Evolutionary conservation across 2,113 vertebrate genomes (phyloP).

Genomic region (Isichthys henryi): DNA sequence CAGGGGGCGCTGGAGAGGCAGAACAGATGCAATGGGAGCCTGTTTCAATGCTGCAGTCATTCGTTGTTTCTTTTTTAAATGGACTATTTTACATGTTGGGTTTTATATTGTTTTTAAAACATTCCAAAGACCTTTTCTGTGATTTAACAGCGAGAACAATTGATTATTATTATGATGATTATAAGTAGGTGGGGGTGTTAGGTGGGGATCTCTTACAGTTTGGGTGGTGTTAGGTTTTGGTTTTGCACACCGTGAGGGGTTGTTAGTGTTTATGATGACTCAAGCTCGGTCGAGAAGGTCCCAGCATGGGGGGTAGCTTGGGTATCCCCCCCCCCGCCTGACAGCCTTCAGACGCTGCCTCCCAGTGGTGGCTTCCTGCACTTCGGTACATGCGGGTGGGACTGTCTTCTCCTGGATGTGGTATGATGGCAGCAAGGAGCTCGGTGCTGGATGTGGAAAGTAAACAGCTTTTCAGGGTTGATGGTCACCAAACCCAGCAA

Average conservation of each 20-base stretch:
- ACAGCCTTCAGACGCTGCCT: neutral
- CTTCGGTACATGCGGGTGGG: neutral
- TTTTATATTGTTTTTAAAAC: slow-evolving; percentile 45
- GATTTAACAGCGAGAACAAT: slow-evolving; percentile 16
- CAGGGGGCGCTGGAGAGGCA: too few relatives aligned
- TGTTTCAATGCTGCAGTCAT: slow-evolving; percentile 42
- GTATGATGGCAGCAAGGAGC: neutral
- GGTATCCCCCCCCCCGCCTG: too few relatives aligned
- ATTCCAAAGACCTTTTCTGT: slow-evolving; percentile 58
- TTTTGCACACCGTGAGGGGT: neutral
- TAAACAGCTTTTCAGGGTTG: neutral
- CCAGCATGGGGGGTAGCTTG: neutral
- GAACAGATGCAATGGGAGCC: neutral
- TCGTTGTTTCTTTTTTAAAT: slow-evolving; percentile 39
- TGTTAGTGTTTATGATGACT: neutral
- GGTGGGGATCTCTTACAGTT: neutral
- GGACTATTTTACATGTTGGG: slow-evolving; percentile 18
- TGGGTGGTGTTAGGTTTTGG: neutral
- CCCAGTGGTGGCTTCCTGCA: neutral
- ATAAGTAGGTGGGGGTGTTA: neutral
- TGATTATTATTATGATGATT: neutral
- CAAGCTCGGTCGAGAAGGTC: neutral
- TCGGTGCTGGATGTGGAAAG: neutral
- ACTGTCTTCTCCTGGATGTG: neutral
- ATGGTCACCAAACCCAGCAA: neutral